These are phyloP conservation scores for Dinomys branickii DNA, from an alignment of 2,113 vertebrate species.

Conservation along the genomic window DNA sequence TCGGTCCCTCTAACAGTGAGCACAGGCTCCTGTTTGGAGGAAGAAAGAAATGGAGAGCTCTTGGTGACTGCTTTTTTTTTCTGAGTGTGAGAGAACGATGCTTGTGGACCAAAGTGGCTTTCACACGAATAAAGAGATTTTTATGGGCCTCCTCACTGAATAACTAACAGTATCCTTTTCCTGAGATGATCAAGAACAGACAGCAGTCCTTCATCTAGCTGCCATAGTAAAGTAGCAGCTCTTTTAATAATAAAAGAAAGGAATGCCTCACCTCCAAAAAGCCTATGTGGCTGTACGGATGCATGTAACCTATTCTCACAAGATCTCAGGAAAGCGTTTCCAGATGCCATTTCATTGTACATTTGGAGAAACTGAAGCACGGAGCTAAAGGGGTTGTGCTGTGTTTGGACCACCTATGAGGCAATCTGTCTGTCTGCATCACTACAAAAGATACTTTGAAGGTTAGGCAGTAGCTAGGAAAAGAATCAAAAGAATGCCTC, in stretches of 20 bases:
- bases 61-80: neutral
- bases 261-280: neutral
- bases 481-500: neutral
- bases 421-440: neutral
- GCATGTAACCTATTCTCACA: neutral
- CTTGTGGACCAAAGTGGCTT: neutral
- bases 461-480: neutral
- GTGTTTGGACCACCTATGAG: neutral
- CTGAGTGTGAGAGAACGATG: neutral
- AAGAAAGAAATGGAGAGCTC: neutral
- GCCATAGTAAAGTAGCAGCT: neutral
- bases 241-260: neutral
- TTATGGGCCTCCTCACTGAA: neutral
- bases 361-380: neutral
- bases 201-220: neutral
- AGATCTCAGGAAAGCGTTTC: neutral
- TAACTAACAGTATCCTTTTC: constrained; percentile 19
- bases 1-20: neutral
- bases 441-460: neutral
- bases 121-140: constrained; percentile 3
- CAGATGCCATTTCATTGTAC: neutral
- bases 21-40: neutral
- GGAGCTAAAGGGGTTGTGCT: neutral
- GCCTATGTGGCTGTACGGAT: neutral
- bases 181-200: constrained; percentile 11